These are phyloP conservation scores for Eumacrocentrus americanus DNA, from an alignment of 2,888 invertebrate genomes.

Conservation along the genomic window DNA sequence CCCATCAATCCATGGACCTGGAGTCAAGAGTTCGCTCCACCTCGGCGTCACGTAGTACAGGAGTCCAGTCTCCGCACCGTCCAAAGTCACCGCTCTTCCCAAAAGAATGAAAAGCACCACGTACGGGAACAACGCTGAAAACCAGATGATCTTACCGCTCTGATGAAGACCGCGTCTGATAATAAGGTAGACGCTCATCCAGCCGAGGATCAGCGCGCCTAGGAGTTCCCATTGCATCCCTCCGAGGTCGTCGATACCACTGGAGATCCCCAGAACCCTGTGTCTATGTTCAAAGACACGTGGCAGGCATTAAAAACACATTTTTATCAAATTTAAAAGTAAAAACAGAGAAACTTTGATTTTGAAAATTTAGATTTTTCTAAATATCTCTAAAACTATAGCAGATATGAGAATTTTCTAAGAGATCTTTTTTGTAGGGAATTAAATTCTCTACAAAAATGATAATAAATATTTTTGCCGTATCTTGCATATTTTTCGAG, in stretches of 20 bases:
- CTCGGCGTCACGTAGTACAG: slow-evolving; percentile 72
- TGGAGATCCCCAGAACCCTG: slow-evolving; percentile 68
- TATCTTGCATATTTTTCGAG: no score
- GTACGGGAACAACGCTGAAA: slow-evolving; percentile 78
- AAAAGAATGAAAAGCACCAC: slow-evolving; percentile 72
- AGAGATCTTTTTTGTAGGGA: no score
- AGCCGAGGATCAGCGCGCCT: slow-evolving; percentile 70
- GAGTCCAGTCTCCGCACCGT: slow-evolving; percentile 71
- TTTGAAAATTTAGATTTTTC: background rate
- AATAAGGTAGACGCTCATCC: slow-evolving; percentile 74
- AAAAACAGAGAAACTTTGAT: background rate
- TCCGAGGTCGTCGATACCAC: slow-evolving; percentile 69
- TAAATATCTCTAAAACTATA: no score
- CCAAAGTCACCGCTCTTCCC: slow-evolving; percentile 71
- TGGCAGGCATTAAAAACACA: background rate
- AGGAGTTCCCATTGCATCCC: slow-evolving; percentile 73
- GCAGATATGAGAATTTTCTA: no score
- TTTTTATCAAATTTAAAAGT: background rate
- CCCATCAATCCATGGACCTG: slow-evolving; percentile 76
- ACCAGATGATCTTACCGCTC: slow-evolving; percentile 82
- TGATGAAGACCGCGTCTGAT: slow-evolving; percentile 77
- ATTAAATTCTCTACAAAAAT: no score
- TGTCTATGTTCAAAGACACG: slow-evolving; percentile 57
- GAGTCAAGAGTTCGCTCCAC: slow-evolving; percentile 64
- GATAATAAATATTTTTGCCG: no score